Base-by-base conservation (phyloP, 2,113 vertebrate species). In the Ivindomyrus marchei region DNA sequence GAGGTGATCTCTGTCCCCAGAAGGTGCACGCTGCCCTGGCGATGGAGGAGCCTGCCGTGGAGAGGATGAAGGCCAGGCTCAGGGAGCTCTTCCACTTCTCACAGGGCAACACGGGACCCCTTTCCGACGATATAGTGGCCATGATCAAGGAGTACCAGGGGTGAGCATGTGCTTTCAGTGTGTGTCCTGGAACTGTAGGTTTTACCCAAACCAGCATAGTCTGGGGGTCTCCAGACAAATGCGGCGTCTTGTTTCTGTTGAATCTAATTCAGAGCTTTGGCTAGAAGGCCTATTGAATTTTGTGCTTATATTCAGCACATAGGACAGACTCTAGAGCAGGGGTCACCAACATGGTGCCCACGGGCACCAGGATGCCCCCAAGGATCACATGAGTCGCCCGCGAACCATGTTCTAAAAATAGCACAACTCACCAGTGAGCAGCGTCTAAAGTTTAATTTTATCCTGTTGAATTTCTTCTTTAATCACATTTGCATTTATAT, bases 141-240 rank as follows among this genome's bases (percentile, higher is more conserved):
- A 94, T 97, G n/a, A 94, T 98, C 87, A 97, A 95, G 92, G 97
- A 97, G 10, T 97, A 97, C 91, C 97, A 97, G 92, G 97, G 98
- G 98, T 99, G 94, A 88, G 84, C 80, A 87, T 9, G 47, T 53
- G 19, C 8, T 45, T 36, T 19, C 70, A 10, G 39, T 53, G 13
- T 31, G 17, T 10, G 27, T 21, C 19, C 49, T 36, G 15, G 17
- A 36, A 31, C 13, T 13, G 39, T 56, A 24, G 46, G 11, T 3
- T 84, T 46, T 45, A 42, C 19, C 19, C 7, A 10, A 70, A 31
- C 2, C 9, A 31, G 3, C 62, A n/a, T 70, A 27, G 19, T 66
- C 21, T 24, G 46, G 62, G 11, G 36, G 9, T 39, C 36, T 39
- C 15, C 13, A 36, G 10, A 74, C 70, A 3, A 39, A 77, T 19